These are phyloP conservation scores for Glossophaga mutica DNA, from an alignment of 2,797 vertebrate genomes.

Conservation along the genomic window DNA sequence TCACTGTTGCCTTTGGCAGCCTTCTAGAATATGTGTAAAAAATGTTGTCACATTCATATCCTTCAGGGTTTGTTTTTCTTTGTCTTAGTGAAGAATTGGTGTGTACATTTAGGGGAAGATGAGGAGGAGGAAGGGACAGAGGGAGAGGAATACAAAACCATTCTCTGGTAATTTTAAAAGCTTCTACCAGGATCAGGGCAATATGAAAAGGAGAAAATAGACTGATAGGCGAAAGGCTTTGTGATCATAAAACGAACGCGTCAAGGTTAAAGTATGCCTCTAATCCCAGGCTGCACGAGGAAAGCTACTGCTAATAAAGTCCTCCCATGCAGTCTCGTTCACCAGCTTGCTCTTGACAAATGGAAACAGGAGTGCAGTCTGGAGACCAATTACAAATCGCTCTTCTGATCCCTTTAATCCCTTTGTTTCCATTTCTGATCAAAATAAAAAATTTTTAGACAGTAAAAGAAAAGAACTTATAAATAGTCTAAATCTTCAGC, in stretches of 20 bases:
- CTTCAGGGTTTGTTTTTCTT: background rate
- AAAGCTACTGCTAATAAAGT: conserved; percentile 80
- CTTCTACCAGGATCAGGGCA: conserved; percentile 67
- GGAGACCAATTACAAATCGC: conserved; percentile 85
- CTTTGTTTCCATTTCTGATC: conserved; percentile 81
- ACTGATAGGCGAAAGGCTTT: conserved; percentile 67
- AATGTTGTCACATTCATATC: background rate
- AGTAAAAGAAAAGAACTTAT: conserved; percentile 38
- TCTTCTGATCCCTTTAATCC: conserved; percentile 82
- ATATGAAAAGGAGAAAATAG: conserved; percentile 63
- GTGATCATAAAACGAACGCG: conserved; percentile 70
- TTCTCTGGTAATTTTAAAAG: conserved; percentile 71
- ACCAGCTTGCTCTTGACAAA: conserved; percentile 70
- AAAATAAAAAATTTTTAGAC: conserved; percentile 74
- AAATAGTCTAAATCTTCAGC: conserved; percentile 47
- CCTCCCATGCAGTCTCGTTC: conserved; percentile 73
- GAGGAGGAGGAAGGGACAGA: background rate
- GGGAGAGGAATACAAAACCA: background rate
- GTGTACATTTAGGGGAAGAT: background rate
- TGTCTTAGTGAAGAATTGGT: conserved; percentile 42
- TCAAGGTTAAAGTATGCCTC: conserved; percentile 82
- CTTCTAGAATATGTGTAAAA: background rate
- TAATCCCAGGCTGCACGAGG: conserved; percentile 78
- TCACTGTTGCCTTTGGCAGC: background rate
- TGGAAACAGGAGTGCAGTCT: conserved; percentile 71